Evolutionary conservation across 2,113 vertebrate species (phyloP).

Genomic region (Oceanites oceanicus): DNA sequence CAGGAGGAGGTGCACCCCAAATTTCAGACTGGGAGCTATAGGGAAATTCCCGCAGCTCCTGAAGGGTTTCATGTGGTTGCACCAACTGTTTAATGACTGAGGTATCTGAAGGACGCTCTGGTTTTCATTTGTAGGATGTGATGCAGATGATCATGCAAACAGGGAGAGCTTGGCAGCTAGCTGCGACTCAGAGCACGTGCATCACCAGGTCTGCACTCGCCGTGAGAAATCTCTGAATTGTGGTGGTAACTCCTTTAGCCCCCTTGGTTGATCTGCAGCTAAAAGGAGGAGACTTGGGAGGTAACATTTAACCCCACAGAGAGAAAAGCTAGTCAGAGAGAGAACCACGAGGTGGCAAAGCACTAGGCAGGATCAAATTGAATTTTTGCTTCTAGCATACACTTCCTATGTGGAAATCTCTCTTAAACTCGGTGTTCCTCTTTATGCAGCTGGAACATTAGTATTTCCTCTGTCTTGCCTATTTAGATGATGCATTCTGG

Average conservation of each 20-base stretch:
- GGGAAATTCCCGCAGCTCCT: background rate
- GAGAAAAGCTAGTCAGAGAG: background rate
- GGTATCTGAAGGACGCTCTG: background rate
- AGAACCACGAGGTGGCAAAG: background rate
- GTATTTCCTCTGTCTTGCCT: background rate
- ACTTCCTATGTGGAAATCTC: background rate
- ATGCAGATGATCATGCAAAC: background rate
- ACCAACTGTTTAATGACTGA: background rate
- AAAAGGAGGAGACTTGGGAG: background rate
- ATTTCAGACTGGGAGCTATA: background rate
- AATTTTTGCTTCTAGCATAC: background rate
- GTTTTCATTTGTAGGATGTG: slow-evolving; percentile 10
- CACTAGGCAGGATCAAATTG: background rate
- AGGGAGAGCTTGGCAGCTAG: background rate
- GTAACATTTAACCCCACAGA: background rate
- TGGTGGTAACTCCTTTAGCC: background rate
- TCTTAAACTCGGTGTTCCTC: background rate
- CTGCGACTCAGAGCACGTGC: background rate
- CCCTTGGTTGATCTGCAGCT: background rate
- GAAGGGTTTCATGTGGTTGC: background rate
- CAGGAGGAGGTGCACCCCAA: background rate
- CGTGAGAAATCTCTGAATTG: background rate
- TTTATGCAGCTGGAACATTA: background rate
- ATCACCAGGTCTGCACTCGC: background rate
- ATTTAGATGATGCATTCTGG: background rate